phyloP scores from a whole-genome alignment of 2,797 vertebrate genomes.

The Antennarius maculatus region DNA sequence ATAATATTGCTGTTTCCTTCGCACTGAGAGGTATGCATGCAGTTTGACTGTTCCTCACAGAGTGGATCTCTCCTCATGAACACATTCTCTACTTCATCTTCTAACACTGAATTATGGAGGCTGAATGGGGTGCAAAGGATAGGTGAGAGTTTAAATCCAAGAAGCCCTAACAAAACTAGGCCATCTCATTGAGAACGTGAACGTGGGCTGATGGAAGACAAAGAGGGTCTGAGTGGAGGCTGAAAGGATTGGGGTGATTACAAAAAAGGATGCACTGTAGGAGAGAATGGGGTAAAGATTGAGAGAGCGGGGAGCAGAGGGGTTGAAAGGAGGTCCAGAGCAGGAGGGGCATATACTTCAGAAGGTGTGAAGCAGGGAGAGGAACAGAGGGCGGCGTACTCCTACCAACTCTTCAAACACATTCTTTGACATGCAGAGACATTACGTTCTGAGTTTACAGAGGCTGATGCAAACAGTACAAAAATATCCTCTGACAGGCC shows the following conservation, averaged over 20 bases:
- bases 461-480: constrained; percentile 7
- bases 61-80: constrained; percentile 32
- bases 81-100: constrained; percentile 34
- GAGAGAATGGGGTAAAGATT: constrained; percentile 16
- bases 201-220: constrained; percentile 9
- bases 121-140: constrained; percentile 8
- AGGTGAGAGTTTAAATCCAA: constrained; percentile 14
- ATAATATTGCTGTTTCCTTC: constrained; percentile 62
- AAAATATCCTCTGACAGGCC: background rate
- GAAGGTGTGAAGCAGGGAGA: constrained; percentile 43
- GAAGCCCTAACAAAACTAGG: constrained; percentile 23
- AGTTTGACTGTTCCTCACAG: constrained; percentile 40
- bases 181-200: constrained; percentile 38
- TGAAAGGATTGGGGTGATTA: background rate
- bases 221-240: constrained; percentile 3
- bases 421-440: constrained; percentile 60
- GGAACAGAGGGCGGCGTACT: constrained; percentile 56
- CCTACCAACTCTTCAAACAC: constrained; percentile 71
- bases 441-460: constrained; percentile 27
- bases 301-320: constrained; percentile 33
- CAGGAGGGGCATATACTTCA: constrained; percentile 41
- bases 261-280: constrained; percentile 4
- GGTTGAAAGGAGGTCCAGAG: constrained; percentile 27
- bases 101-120: constrained; percentile 15
- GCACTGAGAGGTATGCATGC: constrained; percentile 31